These are phyloP conservation scores for Enteromius radiatus DNA, from an alignment of 2,797 vertebrate genomes.

Conservation along the genomic window DNA sequence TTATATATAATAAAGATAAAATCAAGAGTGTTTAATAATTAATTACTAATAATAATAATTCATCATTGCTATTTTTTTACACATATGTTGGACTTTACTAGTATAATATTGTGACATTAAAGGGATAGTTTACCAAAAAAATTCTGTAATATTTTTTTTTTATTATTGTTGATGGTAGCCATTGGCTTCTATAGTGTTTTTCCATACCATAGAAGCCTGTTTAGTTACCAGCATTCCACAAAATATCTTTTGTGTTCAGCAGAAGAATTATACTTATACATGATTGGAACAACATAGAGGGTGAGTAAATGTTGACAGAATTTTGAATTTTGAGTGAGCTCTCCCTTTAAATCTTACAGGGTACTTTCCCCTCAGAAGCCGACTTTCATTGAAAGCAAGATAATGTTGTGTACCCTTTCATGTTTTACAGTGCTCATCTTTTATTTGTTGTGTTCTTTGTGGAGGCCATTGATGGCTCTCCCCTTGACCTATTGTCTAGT, in stretches of 20 bases:
- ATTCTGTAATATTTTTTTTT: no score
- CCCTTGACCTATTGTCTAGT: constrained; percentile 41
- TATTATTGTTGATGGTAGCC: neutral
- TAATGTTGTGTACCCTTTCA: constrained; percentile 15
- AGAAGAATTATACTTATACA: neutral
- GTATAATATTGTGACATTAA: neutral
- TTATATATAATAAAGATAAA: neutral
- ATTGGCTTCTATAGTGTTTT: neutral
- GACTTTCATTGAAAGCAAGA: neutral
- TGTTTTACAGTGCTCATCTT: constrained; percentile 23
- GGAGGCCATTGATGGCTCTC: constrained; percentile 40
- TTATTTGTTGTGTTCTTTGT: constrained; percentile 35
- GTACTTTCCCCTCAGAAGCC: neutral
- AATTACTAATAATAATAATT: neutral
- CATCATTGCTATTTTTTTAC: neutral
- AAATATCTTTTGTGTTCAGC: neutral
- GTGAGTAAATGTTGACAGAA: neutral
- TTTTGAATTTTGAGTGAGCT: neutral
- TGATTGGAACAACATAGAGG: neutral
- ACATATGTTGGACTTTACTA: neutral
- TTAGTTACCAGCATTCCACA: neutral
- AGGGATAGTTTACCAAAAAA: neutral
- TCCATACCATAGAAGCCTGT: neutral
- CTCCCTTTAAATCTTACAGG: neutral
- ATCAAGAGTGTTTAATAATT: neutral